These are phyloP conservation scores for Pelecanoides urinatrix DNA, from an alignment of 2,113 vertebrate genomes.

Conservation along the genomic window DNA sequence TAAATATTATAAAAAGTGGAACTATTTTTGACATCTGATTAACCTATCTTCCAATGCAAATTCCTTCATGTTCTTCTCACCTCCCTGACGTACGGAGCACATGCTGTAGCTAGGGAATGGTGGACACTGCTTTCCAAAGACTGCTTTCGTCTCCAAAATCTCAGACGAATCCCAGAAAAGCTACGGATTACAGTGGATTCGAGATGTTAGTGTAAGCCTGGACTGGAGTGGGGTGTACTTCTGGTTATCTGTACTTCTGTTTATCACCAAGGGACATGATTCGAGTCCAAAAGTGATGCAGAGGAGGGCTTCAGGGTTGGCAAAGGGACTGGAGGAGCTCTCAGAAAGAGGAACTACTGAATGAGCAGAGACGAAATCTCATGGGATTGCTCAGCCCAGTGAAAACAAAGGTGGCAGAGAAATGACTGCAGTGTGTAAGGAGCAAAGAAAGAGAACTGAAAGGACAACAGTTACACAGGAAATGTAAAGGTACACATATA, in stretches of 20 bases:
- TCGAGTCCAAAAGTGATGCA: background rate
- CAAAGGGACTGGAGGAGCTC: background rate
- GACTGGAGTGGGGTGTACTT: rapidly evolving
- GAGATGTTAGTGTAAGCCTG: background rate
- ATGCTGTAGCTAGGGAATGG: background rate
- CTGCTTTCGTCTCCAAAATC: too few relatives aligned
- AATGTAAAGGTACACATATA: background rate
- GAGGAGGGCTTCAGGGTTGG: background rate
- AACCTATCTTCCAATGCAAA: background rate
- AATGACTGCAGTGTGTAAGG: background rate
- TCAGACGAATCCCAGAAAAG: background rate
- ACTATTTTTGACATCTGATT: background rate
- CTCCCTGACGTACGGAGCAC: rapidly evolving
- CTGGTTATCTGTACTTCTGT: background rate
- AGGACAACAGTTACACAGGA: background rate
- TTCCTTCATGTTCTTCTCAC: background rate
- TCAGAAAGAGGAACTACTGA: background rate
- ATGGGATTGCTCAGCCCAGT: background rate
- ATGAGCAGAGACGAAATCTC: background rate
- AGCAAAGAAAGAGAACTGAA: background rate
- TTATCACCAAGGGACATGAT: background rate
- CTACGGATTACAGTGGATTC: background rate
- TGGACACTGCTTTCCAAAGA: background rate
- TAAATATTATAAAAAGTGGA: background rate
- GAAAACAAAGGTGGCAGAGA: background rate